phyloP scores from a whole-genome alignment of 1,140 invertebrate species.

The Hormaphis cornu region DNA sequence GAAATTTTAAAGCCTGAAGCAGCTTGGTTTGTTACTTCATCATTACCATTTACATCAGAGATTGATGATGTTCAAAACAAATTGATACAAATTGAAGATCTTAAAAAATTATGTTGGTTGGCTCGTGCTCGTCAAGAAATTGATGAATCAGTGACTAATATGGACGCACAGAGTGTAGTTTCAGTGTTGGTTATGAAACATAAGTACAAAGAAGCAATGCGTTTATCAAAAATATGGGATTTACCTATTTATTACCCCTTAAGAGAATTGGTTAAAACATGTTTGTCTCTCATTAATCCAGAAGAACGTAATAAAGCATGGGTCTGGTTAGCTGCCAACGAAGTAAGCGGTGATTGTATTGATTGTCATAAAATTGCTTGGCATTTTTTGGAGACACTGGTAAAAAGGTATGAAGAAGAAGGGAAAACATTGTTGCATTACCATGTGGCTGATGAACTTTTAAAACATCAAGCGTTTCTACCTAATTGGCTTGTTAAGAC shows the following conservation, averaged over 20 bases:
- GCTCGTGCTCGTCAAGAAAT: slow-evolving; percentile 21
- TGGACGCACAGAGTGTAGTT: not conserved
- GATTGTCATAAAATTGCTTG: slow-evolving; percentile 27
- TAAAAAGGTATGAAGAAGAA: slow-evolving; percentile 13
- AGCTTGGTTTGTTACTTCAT: slow-evolving; percentile 17
- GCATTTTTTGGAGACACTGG: slow-evolving; percentile 22
- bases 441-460: slow-evolving; percentile 16
- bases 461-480: slow-evolving; percentile 18
- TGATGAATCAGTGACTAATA: slow-evolving; percentile 2
- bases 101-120: slow-evolving; percentile 20
- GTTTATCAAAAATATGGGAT: slow-evolving; percentile 22
- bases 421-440: not conserved
- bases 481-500: slow-evolving; percentile 21
- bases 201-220: slow-evolving; percentile 18
- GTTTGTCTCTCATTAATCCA: not conserved
- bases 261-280: slow-evolving; percentile 16
- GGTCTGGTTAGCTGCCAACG: slow-evolving; percentile 18
- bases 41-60: not conserved
- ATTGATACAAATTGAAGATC: not conserved
- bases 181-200: slow-evolving; percentile 22
- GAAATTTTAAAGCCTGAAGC: not conserved
- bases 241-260: slow-evolving; percentile 5
- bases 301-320: slow-evolving; percentile 16
- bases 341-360: not conserved
- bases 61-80: not conserved